Evolutionary conservation across 2,113 vertebrate species (phyloP).

Genomic region (Colinus virginianus): DNA sequence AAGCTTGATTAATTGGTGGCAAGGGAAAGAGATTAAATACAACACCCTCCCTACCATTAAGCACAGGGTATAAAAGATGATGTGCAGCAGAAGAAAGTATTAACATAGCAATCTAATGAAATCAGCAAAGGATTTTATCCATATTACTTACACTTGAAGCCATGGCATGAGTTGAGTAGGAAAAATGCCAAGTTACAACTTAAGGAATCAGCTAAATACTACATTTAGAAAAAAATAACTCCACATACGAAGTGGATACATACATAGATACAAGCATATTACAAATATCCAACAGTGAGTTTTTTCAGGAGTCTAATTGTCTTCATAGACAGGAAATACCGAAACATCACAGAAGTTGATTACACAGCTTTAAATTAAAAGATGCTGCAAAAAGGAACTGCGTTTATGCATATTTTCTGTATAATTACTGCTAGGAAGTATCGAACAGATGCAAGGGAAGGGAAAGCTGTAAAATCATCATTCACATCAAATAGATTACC

Average conservation of each 20-base stretch:
- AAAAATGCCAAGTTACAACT: not conserved
- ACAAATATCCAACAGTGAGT: not conserved
- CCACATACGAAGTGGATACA: not conserved
- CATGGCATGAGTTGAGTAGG: not conserved
- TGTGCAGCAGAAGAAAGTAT: not conserved
- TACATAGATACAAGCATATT: not conserved
- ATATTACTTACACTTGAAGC: not conserved
- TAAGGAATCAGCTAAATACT: not conserved
- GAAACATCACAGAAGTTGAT: not conserved
- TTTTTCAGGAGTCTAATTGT: not conserved
- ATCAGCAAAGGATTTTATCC: not conserved
- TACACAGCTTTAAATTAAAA: slow-evolving; percentile 10
- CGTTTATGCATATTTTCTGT: not conserved
- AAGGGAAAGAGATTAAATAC: not conserved
- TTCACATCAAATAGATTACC: not conserved
- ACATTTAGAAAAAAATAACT: not conserved
- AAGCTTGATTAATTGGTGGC: not conserved
- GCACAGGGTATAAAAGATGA: not conserved
- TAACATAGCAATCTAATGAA: not conserved
- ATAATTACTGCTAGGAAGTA: not conserved
- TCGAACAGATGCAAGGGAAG: not conserved
- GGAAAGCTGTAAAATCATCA: not conserved
- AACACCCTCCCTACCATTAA: not conserved
- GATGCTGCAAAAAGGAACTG: not conserved
- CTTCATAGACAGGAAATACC: not conserved